Evolutionary conservation across 2,113 vertebrate genomes (phyloP).

Genomic region (Lucifuga dentata): DNA sequence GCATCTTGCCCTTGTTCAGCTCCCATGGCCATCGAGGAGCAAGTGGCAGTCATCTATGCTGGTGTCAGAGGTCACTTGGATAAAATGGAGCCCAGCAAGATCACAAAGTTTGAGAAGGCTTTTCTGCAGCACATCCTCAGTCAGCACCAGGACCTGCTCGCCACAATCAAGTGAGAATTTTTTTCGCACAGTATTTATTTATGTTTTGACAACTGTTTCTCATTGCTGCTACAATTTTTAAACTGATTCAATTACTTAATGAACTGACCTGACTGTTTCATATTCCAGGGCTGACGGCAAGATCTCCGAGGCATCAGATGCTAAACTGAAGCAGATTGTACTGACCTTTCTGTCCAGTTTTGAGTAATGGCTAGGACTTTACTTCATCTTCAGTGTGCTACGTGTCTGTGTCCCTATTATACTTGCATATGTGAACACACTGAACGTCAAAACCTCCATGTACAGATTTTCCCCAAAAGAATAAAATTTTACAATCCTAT

Average conservation of each 20-base stretch:
- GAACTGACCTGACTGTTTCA: not conserved
- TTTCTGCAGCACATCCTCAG: conserved; percentile 93
- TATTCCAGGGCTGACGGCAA: conserved; percentile 89
- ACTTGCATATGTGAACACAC: conserved; percentile 79
- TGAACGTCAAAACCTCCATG: conserved; percentile 83
- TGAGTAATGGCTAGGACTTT: conserved; percentile 84
- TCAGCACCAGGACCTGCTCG: conserved; percentile 91
- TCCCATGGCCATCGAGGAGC: conserved; percentile 99
- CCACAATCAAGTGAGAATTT: conserved; percentile 86
- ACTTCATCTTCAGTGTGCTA: conserved; percentile 71
- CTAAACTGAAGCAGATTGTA: conserved; percentile 94
- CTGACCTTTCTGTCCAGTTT: conserved; percentile 94
- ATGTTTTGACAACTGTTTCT: fast-evolving
- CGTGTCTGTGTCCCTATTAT: conserved; percentile 70
- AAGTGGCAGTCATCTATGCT: conserved; percentile 97
- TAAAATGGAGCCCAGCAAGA: conserved; percentile 98
- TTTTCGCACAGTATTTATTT: not conserved
- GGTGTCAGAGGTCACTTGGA: conserved; percentile 96
- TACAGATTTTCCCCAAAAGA: conserved; percentile 85
- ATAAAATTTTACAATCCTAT: conserved; percentile 84
- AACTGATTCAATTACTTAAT: too few relatives aligned
- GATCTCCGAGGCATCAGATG: conserved; percentile 92
- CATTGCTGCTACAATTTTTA: too few relatives aligned
- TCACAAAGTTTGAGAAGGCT: conserved; percentile 95
- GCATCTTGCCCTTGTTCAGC: conserved; percentile 67